phyloP scores from a whole-genome alignment of 2,113 vertebrate genomes.

The Phocoena phocoena region DNA sequence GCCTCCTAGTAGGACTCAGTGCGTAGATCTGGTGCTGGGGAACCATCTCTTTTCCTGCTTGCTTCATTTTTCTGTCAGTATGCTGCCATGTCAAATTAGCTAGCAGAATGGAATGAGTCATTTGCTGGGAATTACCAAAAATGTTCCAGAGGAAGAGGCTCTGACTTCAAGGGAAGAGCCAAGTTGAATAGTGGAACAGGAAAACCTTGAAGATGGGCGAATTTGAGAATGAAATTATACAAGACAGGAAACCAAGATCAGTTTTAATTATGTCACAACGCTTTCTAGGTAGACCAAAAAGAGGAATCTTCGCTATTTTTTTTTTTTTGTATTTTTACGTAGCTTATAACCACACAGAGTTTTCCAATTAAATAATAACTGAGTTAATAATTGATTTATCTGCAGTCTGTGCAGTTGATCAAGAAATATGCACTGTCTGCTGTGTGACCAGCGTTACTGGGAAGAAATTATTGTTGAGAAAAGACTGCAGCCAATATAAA shows the following conservation, averaged over 20 bases:
- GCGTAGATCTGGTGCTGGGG: neutral
- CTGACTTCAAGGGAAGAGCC: neutral
- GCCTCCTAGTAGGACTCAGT: neutral
- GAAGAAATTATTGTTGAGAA: conserved; percentile 23
- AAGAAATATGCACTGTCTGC: neutral
- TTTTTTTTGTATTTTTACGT: neutral
- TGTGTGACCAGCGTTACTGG: neutral
- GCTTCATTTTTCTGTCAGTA: neutral
- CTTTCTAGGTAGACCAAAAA: neutral
- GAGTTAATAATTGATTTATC: neutral
- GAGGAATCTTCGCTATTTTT: neutral
- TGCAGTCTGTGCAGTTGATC: neutral
- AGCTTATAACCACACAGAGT: neutral
- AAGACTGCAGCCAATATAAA: neutral
- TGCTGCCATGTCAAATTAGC: neutral
- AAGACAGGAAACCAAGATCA: neutral
- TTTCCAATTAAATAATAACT: neutral
- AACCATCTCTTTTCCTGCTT: neutral
- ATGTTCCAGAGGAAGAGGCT: neutral
- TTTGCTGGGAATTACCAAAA: neutral
- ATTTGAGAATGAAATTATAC: neutral
- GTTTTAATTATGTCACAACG: neutral
- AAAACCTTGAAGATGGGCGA: neutral
- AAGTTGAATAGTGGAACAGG: neutral
- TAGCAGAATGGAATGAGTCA: neutral